These are phyloP conservation scores for Thumatha senex DNA, from an alignment of 2,888 invertebrate genomes.

Conservation along the genomic window DNA sequence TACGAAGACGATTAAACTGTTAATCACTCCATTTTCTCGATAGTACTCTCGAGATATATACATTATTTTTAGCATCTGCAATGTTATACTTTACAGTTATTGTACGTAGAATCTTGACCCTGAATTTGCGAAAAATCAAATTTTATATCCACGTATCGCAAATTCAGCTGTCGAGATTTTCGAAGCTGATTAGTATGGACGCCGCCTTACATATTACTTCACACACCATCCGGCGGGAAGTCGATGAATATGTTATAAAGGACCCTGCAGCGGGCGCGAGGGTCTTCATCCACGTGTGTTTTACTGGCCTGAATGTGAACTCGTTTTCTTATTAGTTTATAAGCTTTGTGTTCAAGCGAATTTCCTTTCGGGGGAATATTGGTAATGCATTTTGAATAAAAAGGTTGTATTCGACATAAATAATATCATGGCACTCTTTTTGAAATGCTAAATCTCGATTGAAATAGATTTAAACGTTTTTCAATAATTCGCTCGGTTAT, in stretches of 20 bases:
- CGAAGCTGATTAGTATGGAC: not conserved
- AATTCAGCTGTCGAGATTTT: not conserved
- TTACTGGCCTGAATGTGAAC: constrained; percentile 16
- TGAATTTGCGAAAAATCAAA: no score
- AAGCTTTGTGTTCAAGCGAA: constrained; percentile 11
- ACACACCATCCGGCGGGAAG: constrained; percentile 20
- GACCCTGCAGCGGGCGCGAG: constrained; percentile 20
- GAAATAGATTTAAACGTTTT: no score
- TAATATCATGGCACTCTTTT: not conserved
- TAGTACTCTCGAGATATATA: no score
- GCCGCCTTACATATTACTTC: not conserved
- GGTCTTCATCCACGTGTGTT: constrained; percentile 20
- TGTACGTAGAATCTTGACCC: no score
- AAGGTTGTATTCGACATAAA: not conserved
- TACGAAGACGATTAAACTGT: no score
- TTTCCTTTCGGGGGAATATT: not conserved
- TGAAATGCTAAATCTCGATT: no score
- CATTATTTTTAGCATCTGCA: no score
- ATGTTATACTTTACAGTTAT: no score
- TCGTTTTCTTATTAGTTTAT: constrained; percentile 27
- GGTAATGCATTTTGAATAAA: not conserved
- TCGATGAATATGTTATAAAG: constrained; percentile 35
- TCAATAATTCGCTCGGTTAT: no score
- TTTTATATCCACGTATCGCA: no score
- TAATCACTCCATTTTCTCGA: no score